These are phyloP conservation scores for Uloborus diversus DNA, from an alignment of 1,140 invertebrate genomes.

Conservation along the genomic window DNA sequence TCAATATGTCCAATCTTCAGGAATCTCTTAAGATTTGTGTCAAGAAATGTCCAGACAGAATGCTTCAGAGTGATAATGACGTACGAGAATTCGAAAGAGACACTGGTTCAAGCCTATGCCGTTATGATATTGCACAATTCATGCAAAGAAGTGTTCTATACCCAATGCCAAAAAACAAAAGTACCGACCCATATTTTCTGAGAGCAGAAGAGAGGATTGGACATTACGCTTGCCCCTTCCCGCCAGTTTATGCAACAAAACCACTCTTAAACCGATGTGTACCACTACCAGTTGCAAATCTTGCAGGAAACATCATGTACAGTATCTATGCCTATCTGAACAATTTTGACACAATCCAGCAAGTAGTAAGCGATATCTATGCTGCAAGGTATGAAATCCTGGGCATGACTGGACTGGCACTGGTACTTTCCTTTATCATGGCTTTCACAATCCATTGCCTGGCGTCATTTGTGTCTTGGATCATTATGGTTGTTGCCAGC, in stretches of 20 bases:
- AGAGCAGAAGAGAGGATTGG: conserved; percentile 26
- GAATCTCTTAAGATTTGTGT: conserved; percentile 89
- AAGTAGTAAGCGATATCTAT: conserved; percentile 87
- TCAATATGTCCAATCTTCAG: conserved; percentile 79
- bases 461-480: conserved; percentile 83
- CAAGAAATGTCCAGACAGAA: conserved; percentile 80
- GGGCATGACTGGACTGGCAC: conserved; percentile 80
- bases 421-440: conserved; percentile 85
- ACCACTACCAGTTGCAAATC: conserved; percentile 74
- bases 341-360: conserved; percentile 85
- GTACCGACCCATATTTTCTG: conserved; percentile 21
- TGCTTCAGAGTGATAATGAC: conserved; percentile 73
- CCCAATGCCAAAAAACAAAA: conserved; percentile 29
- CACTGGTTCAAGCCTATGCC: conserved; percentile 77
- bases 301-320: conserved; percentile 71
- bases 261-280: conserved; percentile 89
- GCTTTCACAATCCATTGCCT: conserved; percentile 85
- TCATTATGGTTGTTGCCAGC: conserved; percentile 82
- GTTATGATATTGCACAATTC: conserved; percentile 71
- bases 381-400: conserved; percentile 82
- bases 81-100: conserved; percentile 78
- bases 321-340: conserved; percentile 84
- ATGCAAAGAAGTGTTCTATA: conserved; percentile 32
- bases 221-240: conserved; percentile 32
- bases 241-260: conserved; percentile 51